Conservation (phyloP, 2,888 invertebrate species). For the Leptinotarsa haldemani region DNA sequence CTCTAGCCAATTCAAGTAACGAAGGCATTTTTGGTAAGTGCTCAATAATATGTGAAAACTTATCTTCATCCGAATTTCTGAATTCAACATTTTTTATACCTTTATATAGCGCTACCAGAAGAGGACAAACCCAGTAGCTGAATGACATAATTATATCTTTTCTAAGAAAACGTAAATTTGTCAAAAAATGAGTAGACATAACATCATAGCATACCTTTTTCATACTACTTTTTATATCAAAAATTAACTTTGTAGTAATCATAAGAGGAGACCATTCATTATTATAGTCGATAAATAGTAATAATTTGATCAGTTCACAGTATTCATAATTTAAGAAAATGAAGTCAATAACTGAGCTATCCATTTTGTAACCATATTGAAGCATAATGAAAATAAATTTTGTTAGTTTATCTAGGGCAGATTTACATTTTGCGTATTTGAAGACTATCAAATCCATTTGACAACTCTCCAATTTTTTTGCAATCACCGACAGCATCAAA, state of each 20-base stretch:
- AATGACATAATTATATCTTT: slow-evolving; percentile 29
- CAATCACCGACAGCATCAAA: slow-evolving; percentile 34
- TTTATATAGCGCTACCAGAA: slow-evolving; percentile 17
- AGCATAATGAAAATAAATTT: slow-evolving; percentile 45
- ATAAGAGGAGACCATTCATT: slow-evolving; percentile 24
- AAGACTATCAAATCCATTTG: slow-evolving; percentile 34
- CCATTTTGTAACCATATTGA: slow-evolving; percentile 38
- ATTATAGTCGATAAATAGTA: slow-evolving; percentile 47
- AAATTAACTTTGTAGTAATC: slow-evolving; percentile 42
- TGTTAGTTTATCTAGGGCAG: slow-evolving; percentile 35
- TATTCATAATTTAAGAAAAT: slow-evolving; percentile 44
- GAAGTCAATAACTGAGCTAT: slow-evolving; percentile 36
- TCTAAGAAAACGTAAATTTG: background rate
- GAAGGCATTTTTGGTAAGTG: slow-evolving; percentile 47
- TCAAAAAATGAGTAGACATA: too few relatives aligned
- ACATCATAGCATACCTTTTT: slow-evolving; percentile 26
- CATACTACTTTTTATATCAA: slow-evolving; percentile 37
- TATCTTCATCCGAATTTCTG: background rate
- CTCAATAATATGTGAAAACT: slow-evolving; percentile 1
- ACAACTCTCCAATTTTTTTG: slow-evolving; percentile 26
- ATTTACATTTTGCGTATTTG: slow-evolving; percentile 29
- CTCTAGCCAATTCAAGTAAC: slow-evolving; percentile 53
- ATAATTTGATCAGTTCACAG: slow-evolving; percentile 44
- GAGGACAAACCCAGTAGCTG: slow-evolving; percentile 32
- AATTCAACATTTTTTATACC: background rate